Evolutionary conservation across 2,888 invertebrate genomes (phyloP).

Genomic region (Margaritifera margaritifera): DNA sequence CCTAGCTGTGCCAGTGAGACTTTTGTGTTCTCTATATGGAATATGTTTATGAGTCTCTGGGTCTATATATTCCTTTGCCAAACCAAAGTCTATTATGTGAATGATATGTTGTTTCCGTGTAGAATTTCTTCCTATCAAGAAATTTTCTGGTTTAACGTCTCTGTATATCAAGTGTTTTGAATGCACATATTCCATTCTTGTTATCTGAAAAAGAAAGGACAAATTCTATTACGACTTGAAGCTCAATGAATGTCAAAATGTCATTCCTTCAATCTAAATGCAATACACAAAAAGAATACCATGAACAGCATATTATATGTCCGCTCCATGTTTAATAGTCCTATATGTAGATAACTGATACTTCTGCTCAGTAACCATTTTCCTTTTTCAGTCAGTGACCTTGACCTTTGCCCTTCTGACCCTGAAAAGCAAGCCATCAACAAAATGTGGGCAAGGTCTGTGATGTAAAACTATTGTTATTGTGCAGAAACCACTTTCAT

Average conservation of each 20-base stretch:
- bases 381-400: no score
- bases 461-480: no score
- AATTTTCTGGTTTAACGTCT: constrained; percentile 99
- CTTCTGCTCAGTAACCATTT: no score
- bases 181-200: constrained; percentile 99
- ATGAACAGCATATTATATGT: neutral
- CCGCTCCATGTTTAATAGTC: no score
- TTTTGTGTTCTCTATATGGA: constrained; percentile 99
- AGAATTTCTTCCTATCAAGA: constrained; percentile 97
- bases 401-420: no score
- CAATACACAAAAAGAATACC: neutral
- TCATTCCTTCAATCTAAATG: neutral
- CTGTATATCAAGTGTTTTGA: constrained; percentile 98
- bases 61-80: constrained; percentile 99
- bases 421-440: no score
- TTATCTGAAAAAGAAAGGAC: constrained; percentile 81
- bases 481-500: no score
- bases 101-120: constrained; percentile 98
- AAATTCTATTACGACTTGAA: neutral
- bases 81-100: constrained; percentile 99
- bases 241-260: neutral
- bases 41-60: constrained; percentile 95
- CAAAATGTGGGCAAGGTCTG: no score
- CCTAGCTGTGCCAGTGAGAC: constrained; percentile 98
- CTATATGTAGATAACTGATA: no score